Conservation (phyloP, 2,888 invertebrate species). For the Agriopis aurantiaria region DNA sequence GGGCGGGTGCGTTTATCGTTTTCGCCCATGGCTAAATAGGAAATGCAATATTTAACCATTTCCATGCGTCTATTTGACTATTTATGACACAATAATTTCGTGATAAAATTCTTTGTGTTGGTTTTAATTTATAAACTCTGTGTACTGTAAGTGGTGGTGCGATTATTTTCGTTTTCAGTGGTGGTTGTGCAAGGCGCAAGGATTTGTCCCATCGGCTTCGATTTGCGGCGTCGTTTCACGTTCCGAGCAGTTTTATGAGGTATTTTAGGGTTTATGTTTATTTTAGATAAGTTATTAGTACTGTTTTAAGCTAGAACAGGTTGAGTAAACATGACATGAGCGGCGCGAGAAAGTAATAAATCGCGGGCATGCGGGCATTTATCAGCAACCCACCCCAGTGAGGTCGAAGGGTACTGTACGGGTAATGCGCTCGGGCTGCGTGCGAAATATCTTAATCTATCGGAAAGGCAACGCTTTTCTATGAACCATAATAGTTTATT, state of each 20-base stretch:
- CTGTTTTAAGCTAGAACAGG: constrained; percentile 33
- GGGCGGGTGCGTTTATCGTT: constrained; percentile 68
- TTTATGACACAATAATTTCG: constrained; percentile 72
- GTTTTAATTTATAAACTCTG: constrained; percentile 58
- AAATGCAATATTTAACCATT: constrained; percentile 75
- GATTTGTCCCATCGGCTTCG: constrained; percentile 70
- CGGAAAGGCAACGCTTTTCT: constrained; percentile 41
- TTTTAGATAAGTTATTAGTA: constrained; percentile 34
- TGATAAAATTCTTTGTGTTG: constrained; percentile 63
- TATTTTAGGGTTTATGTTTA: constrained; percentile 51
- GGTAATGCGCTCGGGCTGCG: constrained; percentile 50
- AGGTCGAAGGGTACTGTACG: constrained; percentile 53
- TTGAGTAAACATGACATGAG: constrained; percentile 21
- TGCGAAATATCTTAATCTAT: constrained; percentile 57
- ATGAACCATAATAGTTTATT: constrained; percentile 28
- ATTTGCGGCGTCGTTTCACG: constrained; percentile 56
- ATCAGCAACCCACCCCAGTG: constrained; percentile 55
- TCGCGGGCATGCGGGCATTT: constrained; percentile 58
- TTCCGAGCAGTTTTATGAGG: constrained; percentile 58
- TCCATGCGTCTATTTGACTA: constrained; percentile 67
- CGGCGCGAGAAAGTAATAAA: constrained; percentile 38
- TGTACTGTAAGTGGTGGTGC: constrained; percentile 67
- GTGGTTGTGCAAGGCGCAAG: constrained; percentile 82
- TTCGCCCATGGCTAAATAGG: constrained; percentile 61
- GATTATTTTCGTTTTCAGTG: constrained; percentile 73